Percentiles rank a stretch among this genome's conserved stretches.
These are phyloP conservation scores for Martes martes DNA, from an alignment of 2,113 vertebrate species.

Conservation along the genomic window DNA sequence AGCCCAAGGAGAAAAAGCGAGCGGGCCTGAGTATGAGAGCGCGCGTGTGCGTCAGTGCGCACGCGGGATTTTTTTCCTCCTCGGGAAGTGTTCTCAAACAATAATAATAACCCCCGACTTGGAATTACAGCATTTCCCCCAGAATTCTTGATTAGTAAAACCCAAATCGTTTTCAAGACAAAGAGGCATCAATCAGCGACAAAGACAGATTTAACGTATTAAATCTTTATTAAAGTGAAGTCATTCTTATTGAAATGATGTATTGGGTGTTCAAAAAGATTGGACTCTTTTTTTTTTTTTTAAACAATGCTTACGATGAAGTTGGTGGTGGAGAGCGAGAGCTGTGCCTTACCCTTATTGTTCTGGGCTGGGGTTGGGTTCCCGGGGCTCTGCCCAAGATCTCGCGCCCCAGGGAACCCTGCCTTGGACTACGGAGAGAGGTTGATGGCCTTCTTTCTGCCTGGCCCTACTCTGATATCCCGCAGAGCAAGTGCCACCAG, in stretches of 20 bases:
- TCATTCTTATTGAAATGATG: slow-evolving; percentile 67
- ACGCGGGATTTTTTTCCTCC: slow-evolving; percentile 25
- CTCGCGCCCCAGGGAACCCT: accelerated
- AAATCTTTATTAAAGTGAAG: slow-evolving; percentile 78
- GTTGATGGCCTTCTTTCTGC: neutral
- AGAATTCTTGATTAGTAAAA: slow-evolving; percentile 48
- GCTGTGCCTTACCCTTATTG: neutral
- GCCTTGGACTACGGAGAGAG: neutral
- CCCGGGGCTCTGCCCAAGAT: neutral
- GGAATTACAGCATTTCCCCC: slow-evolving; percentile 36
- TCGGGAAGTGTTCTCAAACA: slow-evolving; percentile 30
- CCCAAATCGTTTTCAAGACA: slow-evolving; percentile 73
- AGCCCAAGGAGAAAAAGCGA: slow-evolving; percentile 58
- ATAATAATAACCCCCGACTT: slow-evolving; percentile 37
- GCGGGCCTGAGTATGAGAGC: neutral
- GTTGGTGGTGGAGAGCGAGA: neutral
- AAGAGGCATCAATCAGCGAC: slow-evolving; percentile 74
- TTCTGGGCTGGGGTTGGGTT: neutral
- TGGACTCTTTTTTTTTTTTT: neutral
- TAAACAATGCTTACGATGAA: neutral
- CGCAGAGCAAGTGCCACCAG: neutral
- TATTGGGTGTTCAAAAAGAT: slow-evolving; percentile 59
- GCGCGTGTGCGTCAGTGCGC: slow-evolving; percentile 65
- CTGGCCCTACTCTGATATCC: neutral
- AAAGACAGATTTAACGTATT: slow-evolving; percentile 75